These are phyloP conservation scores for Cyclina sinensis DNA, from an alignment of 1,140 invertebrate genomes.

Conservation along the genomic window DNA sequence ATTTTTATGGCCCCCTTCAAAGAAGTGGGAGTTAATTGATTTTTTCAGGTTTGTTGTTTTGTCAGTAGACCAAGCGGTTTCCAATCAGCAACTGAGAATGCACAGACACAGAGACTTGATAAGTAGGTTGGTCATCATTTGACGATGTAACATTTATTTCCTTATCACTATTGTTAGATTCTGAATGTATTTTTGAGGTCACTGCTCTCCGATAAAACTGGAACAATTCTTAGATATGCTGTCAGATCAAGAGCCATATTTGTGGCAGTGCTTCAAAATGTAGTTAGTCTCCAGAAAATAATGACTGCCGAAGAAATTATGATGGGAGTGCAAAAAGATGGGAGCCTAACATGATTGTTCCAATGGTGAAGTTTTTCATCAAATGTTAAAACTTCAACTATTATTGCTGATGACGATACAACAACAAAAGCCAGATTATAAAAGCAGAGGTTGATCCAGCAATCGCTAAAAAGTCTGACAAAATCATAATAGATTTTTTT, in stretches of 20 bases:
- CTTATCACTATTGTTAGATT: no score
- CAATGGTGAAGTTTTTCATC: not conserved
- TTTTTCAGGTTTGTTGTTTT: no score
- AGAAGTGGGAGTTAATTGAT: no score
- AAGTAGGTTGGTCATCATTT: no score
- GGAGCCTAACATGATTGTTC: slow-evolving; percentile 30
- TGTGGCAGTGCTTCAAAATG: not conserved
- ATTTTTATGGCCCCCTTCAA: no score
- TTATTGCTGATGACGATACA: slow-evolving; percentile 32
- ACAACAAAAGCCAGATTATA: slow-evolving; percentile 6
- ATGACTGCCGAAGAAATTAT: slow-evolving; percentile 37
- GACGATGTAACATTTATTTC: no score
- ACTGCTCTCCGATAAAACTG: slow-evolving; percentile 34
- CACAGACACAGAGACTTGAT: no score
- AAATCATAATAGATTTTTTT: not conserved
- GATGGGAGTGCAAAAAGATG: not conserved
- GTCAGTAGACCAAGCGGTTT: no score
- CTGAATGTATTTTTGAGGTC: slow-evolving; percentile 20
- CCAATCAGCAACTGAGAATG: no score
- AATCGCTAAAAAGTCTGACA: not conserved
- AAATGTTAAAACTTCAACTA: not conserved
- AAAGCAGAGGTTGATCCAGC: not conserved
- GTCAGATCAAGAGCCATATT: not conserved
- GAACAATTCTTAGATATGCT: slow-evolving; percentile 6
- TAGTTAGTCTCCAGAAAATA: not conserved